Percentiles rank a stretch among this genome's conserved stretches.
Evolutionary conservation across 2,113 vertebrate genomes (phyloP).

Genomic region (Rhabdornis inornatus): DNA sequence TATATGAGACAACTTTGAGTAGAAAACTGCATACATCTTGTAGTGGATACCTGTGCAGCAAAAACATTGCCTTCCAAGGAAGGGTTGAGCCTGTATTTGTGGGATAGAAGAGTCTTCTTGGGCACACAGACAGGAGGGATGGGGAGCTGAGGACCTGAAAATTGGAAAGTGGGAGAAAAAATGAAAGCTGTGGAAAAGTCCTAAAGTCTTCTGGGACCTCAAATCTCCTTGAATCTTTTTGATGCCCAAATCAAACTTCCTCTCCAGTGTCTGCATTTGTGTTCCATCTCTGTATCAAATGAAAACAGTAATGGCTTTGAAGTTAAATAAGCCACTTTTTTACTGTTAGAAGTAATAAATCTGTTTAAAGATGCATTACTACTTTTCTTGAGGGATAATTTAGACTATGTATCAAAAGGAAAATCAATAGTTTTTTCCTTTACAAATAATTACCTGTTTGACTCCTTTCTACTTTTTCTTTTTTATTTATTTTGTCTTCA

Average conservation of each 20-base stretch:
- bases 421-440: constrained; percentile 83
- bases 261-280: constrained; percentile 14
- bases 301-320: constrained; percentile 63
- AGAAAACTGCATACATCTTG: neutral
- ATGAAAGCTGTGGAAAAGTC: neutral
- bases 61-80: neutral
- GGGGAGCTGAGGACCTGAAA: neutral
- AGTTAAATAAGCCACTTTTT: constrained; percentile 75
- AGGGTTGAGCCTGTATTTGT: neutral
- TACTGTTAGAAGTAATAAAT: constrained; percentile 74
- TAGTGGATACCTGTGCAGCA: neutral
- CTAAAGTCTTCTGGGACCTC: neutral
- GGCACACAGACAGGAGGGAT: neutral
- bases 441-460: constrained; percentile 79
- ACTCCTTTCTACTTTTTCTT: constrained; percentile 72
- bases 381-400: constrained; percentile 83
- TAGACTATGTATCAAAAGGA: constrained; percentile 82
- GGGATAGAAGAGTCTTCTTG: neutral
- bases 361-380: constrained; percentile 82
- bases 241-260: neutral
- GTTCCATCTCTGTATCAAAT: constrained; percentile 40
- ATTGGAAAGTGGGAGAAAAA: neutral
- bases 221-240: neutral
- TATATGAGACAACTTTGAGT: neutral
- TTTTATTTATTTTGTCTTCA: constrained; percentile 77